Evolutionary conservation across 2,113 vertebrate species (phyloP), one percentile per base, ranked within the genome.

Genomic region (Bettongia penicillata): DNA sequence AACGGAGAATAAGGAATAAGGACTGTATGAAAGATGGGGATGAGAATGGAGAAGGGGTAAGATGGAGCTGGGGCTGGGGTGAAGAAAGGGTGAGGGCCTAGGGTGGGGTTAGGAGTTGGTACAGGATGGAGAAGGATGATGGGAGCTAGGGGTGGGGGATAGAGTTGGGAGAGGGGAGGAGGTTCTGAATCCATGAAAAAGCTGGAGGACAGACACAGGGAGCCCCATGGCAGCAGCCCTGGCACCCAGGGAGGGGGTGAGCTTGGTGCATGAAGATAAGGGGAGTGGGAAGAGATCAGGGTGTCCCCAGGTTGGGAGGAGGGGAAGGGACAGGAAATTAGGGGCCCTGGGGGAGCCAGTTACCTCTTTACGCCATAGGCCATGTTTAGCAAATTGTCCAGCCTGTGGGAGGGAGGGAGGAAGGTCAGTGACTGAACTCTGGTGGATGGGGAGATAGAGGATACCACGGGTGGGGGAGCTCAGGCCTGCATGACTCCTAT

Each of bases 321-420:
- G 94, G 91, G 90, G 37, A 19, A 22, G n/a, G 68, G 68, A 77
- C 16, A 22, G 68, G 68, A 43, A 84, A 8, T 8, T 0, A 84
- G n/a, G 68, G 68, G 68, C 68, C 68, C 68, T 43, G 68, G 92
- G 98, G 97, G 97, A 96, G 96, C 98, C 98, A 96, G 96, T 99
- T 99, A 99, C 99, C 99, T 99, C 99, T 99, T 99, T 98, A 99
- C 99, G 98, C 99, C 99, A 95, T 99, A 99, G 98, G 99, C 99
- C 99, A 99, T 99, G 98, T 99, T 99, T 99, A 99, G 99, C 99
- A 99, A 99, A 99, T 99, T 99, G 99, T 99, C 99, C 98, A 99
- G 99, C 99, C 99, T 99, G 99, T 90, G 96, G 96, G 98, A 98
- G 98, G 98, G 99, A 98, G 91, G 93, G 57, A 52, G 10, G 28